A percentile compares a stretch with the other conserved stretches of the same genome.
These are phyloP conservation scores for Drosophila ohnishii DNA, from an alignment of 1,140 invertebrate genomes.

Conservation along the genomic window DNA sequence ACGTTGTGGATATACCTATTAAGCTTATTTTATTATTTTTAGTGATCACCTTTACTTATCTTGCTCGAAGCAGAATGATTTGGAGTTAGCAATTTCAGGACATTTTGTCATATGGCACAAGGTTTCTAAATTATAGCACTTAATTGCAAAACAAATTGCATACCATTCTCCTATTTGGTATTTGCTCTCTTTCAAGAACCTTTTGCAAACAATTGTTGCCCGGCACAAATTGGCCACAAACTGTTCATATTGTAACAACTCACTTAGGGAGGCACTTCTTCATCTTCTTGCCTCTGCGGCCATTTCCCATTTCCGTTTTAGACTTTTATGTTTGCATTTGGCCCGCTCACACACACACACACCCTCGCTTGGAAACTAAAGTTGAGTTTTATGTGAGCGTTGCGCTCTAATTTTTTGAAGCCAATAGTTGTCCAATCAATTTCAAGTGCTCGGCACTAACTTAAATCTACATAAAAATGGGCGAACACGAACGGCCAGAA, in stretches of 20 bases:
- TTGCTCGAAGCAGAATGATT: no score
- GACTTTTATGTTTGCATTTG: slow-evolving; percentile 73
- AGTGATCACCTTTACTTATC: no score
- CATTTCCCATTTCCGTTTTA: slow-evolving; percentile 63
- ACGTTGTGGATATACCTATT: no score
- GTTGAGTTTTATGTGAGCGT: slow-evolving; percentile 65
- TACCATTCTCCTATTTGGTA: not conserved
- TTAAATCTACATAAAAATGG: slow-evolving; percentile 76
- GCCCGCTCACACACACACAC: slow-evolving; percentile 1
- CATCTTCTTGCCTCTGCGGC: slow-evolving; percentile 17
- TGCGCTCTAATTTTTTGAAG: slow-evolving; percentile 73
- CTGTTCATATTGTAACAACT: slow-evolving; percentile 68
- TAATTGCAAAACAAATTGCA: not conserved
- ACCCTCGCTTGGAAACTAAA: slow-evolving; percentile 11
- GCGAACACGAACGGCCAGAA: slow-evolving; percentile 21
- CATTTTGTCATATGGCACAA: no score
- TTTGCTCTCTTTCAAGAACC: slow-evolving; percentile 19
- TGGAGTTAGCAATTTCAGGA: no score
- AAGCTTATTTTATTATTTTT: no score
- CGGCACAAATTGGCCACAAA: slow-evolving; percentile 51
- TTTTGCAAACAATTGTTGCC: slow-evolving; percentile 25
- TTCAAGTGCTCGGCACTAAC: slow-evolving; percentile 69
- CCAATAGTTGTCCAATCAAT: slow-evolving; percentile 79
- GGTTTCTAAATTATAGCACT: not conserved
- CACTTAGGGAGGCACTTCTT: slow-evolving; percentile 28